Evolutionary conservation across 1,140 invertebrate species (phyloP).

Genomic region (Diachasma alloeum): DNA sequence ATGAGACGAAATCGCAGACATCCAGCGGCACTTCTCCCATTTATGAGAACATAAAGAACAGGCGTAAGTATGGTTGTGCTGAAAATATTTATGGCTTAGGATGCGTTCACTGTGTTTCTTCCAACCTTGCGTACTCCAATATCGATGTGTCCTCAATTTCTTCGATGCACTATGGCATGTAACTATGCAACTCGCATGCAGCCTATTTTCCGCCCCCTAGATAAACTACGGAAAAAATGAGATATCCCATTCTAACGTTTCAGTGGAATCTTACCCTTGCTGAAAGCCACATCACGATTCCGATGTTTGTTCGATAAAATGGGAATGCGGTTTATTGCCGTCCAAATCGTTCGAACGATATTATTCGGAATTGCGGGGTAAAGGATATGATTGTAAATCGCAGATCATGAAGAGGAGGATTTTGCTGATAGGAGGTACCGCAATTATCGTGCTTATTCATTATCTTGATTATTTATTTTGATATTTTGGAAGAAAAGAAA

Average conservation of each 20-base stretch:
- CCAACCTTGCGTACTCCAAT: neutral
- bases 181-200: neutral
- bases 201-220: neutral
- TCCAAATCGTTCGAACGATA: neutral
- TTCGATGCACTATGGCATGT: neutral
- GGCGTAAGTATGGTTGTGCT: neutral
- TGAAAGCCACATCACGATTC: neutral
- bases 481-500: too few relatives aligned
- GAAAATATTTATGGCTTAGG: neutral
- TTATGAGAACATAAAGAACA: neutral
- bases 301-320: constrained; percentile 8
- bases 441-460: too few relatives aligned
- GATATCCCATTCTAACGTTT: neutral
- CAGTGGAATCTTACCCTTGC: neutral
- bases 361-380: neutral
- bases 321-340: neutral
- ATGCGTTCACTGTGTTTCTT: neutral
- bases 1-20: neutral
- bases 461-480: too few relatives aligned
- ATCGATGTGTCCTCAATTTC: constrained; percentile 2
- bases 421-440: too few relatives aligned
- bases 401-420: neutral
- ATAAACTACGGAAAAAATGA: neutral
- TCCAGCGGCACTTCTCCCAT: neutral
- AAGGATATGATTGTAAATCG: neutral